phyloP scores from a whole-genome alignment of 2,888 invertebrate genomes.

The Lycaena phlaeas region DNA sequence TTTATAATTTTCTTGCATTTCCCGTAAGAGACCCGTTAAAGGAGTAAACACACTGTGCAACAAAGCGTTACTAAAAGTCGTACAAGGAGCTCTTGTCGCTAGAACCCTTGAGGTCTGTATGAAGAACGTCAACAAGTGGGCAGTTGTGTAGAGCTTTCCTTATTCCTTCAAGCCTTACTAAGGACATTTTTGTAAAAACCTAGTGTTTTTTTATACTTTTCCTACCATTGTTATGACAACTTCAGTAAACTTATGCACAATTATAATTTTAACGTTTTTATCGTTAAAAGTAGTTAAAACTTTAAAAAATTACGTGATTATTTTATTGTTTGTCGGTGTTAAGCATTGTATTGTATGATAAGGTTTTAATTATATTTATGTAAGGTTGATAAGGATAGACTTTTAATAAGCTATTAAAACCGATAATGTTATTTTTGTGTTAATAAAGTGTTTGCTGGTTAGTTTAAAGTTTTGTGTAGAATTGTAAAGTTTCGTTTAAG shows the following conservation, averaged over 20 bases:
- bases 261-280: neutral
- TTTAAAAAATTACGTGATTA: neutral
- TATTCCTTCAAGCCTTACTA: conserved; percentile 12
- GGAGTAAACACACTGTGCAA: conserved; percentile 22
- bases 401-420: no score
- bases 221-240: conserved; percentile 3
- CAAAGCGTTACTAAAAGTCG: conserved; percentile 35
- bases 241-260: neutral
- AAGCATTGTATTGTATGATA: neutral
- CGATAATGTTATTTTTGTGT: no score
- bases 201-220: conserved; percentile 2
- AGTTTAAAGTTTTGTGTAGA: no score
- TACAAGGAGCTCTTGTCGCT: conserved; percentile 47
- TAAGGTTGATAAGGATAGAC: no score
- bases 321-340: neutral
- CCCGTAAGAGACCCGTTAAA: conserved; percentile 18
- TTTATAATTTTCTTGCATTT: conserved; percentile 6
- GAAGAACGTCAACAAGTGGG: conserved; percentile 53
- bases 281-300: neutral
- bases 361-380: neutral
- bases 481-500: no score
- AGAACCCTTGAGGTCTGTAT: conserved; percentile 50
- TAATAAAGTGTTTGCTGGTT: no score
- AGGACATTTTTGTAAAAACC: conserved; percentile 8
- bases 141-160: conserved; percentile 35